phyloP scores from a whole-genome alignment of 2,888 invertebrate genomes.

The Ashinkailepas kermadecensis region DNA sequence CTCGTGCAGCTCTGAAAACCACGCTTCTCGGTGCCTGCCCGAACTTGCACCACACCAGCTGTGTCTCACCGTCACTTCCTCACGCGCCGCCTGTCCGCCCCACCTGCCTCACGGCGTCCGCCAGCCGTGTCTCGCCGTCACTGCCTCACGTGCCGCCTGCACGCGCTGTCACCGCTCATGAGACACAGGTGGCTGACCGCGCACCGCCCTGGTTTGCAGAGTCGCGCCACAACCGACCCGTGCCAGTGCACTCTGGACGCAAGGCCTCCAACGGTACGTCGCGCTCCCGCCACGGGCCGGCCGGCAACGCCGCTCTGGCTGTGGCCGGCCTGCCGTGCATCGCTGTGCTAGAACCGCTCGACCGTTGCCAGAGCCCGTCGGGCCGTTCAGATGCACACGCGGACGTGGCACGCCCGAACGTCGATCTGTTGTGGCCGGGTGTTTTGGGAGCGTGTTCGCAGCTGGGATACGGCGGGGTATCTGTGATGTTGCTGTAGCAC shows the following conservation, averaged over 20 bases:
- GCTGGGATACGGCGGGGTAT: no score
- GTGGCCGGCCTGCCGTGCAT: background rate
- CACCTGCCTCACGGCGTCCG: background rate
- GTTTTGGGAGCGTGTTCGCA: no score
- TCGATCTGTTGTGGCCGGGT: no score
- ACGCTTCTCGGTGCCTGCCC: no score
- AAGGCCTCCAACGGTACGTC: conserved; percentile 8
- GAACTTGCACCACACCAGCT: no score
- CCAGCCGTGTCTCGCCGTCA: background rate
- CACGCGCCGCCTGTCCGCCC: background rate
- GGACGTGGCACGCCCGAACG: no score
- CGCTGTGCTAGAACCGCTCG: no score
- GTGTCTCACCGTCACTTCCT: background rate
- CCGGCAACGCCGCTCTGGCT: background rate
- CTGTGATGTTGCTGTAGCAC: no score
- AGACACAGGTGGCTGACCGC: background rate
- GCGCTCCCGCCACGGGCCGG: background rate
- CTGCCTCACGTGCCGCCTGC: background rate
- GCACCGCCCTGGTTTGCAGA: background rate
- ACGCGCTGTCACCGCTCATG: background rate
- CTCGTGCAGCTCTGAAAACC: no score
- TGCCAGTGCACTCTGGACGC: background rate
- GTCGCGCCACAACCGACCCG: background rate
- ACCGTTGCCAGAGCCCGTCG: no score
- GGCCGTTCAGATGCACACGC: no score